Evolutionary conservation across 2,888 invertebrate species (phyloP).

Genomic region (Drosophila seclusa): DNA sequence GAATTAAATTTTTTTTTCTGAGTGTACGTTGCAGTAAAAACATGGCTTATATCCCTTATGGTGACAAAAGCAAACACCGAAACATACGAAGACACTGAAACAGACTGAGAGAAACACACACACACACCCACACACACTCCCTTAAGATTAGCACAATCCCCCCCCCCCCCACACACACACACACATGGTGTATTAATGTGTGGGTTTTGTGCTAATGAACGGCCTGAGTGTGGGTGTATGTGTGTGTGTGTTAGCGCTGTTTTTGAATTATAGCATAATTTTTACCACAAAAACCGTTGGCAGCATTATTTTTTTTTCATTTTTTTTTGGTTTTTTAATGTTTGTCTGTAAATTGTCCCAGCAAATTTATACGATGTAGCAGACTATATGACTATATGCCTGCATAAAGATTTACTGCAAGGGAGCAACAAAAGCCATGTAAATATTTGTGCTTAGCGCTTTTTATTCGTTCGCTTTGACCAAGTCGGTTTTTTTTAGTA

Average conservation of each 20-base stretch:
- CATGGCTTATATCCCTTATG: conserved; percentile 65
- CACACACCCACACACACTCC: conserved; percentile 25
- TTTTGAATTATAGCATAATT: conserved; percentile 79
- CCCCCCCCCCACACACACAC: conserved; percentile 29
- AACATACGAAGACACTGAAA: conserved; percentile 28
- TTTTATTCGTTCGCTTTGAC: conserved; percentile 4
- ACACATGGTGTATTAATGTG: conserved; percentile 68
- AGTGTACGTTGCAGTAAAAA: conserved; percentile 44
- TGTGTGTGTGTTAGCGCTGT: conserved; percentile 52
- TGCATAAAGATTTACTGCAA: conserved; percentile 32
- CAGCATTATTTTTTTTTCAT: conserved; percentile 9
- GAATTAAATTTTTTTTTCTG: background rate
- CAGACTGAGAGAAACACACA: conserved; percentile 14
- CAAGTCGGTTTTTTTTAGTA: conserved; percentile 5
- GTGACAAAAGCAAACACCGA: conserved; percentile 59
- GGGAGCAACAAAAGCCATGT: conserved; percentile 50
- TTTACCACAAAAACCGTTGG: conserved; percentile 65
- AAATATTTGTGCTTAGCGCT: conserved; percentile 49
- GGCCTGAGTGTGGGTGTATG: conserved; percentile 30
- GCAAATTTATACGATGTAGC: conserved; percentile 35
- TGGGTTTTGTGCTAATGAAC: conserved; percentile 77
- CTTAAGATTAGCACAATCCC: conserved; percentile 55
- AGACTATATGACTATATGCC: conserved; percentile 25
- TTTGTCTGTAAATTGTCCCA: conserved; percentile 63
- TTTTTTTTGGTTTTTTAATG: conserved; percentile 29